A percentile compares a stretch with the other conserved stretches of the same genome.
These are phyloP conservation scores for Lottia gigantea DNA, from an alignment of 2,888 invertebrate species.

Conservation along the genomic window DNA sequence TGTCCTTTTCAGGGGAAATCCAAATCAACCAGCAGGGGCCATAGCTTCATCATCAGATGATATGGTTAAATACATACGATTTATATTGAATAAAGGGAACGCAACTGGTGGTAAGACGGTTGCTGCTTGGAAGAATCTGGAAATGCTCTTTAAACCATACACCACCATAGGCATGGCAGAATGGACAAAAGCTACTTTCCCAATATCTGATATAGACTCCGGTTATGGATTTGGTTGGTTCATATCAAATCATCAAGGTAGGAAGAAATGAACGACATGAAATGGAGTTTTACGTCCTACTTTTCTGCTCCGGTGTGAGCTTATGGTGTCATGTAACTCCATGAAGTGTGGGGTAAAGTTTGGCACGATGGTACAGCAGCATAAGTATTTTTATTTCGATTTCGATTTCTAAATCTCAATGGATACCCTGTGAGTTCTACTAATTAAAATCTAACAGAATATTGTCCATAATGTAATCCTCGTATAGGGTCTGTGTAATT, in stretches of 20 bases:
- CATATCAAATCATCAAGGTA: constrained; percentile 17
- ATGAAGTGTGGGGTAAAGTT: too few species aligned
- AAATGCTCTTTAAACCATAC: constrained; percentile 25
- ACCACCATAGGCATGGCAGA: constrained; percentile 17
- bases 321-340: too few species aligned
- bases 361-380: too few species aligned
- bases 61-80: constrained; percentile 55
- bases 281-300: too few species aligned
- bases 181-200: constrained; percentile 18
- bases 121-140: constrained; percentile 25
- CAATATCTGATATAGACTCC: constrained; percentile 6
- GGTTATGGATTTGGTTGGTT: constrained; percentile 25
- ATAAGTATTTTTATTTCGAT: too few species aligned
- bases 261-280: neutral
- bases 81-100: constrained; percentile 40
- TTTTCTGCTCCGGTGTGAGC: too few species aligned
- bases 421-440: too few species aligned
- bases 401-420: too few species aligned
- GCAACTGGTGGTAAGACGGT: constrained; percentile 27
- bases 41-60: constrained; percentile 39
- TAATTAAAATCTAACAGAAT: too few species aligned
- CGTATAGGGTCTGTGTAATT: too few species aligned
- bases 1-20: neutral
- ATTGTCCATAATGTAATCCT: too few species aligned
- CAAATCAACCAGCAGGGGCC: constrained; percentile 22